A percentile compares a stretch with the other conserved stretches of the same genome.
Conservation (phyloP, 1,140 invertebrate species). For the Drosophila repleta region DNA sequence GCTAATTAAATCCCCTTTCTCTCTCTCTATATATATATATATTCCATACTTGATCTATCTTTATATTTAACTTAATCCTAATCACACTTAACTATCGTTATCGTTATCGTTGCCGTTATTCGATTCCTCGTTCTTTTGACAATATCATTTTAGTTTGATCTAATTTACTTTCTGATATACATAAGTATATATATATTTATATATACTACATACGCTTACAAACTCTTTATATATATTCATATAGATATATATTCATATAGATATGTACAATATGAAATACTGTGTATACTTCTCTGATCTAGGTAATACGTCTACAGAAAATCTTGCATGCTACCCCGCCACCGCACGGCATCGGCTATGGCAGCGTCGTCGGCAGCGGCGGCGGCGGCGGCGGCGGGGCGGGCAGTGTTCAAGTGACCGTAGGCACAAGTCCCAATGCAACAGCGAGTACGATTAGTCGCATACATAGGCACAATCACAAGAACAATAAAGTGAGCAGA, state of each 20-base stretch:
- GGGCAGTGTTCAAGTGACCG: constrained; percentile 82
- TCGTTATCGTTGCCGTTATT: constrained; percentile 2
- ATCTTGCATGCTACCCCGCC: constrained; percentile 83
- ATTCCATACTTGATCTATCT: background rate
- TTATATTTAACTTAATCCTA: constrained; percentile 13
- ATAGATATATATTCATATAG: constrained; percentile 3
- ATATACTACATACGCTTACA: background rate
- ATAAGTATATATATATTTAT: constrained; percentile 11
- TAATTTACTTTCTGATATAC: background rate
- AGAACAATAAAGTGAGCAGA: constrained; percentile 83
- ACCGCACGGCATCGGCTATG: constrained; percentile 72
- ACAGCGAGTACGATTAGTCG: constrained; percentile 83
- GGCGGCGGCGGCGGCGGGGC: constrained; percentile 46
- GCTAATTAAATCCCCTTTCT: no score
- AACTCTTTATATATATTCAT: constrained; percentile 16
- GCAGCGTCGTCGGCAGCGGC: constrained; percentile 59
- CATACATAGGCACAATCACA: constrained; percentile 83
- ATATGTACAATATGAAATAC: constrained; percentile 41
- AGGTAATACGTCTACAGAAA: constrained; percentile 83
- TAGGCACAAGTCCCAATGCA: constrained; percentile 83
- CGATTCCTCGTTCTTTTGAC: constrained; percentile 2
- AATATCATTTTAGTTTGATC: constrained; percentile 9
- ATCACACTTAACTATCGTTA: constrained; percentile 28
- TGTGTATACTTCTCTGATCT: constrained; percentile 70
- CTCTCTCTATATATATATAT: background rate